Percentiles rank a stretch among this genome's conserved stretches.
Evolutionary conservation across 2,113 vertebrate species (phyloP).

Genomic region (Malurus cyaneus): DNA sequence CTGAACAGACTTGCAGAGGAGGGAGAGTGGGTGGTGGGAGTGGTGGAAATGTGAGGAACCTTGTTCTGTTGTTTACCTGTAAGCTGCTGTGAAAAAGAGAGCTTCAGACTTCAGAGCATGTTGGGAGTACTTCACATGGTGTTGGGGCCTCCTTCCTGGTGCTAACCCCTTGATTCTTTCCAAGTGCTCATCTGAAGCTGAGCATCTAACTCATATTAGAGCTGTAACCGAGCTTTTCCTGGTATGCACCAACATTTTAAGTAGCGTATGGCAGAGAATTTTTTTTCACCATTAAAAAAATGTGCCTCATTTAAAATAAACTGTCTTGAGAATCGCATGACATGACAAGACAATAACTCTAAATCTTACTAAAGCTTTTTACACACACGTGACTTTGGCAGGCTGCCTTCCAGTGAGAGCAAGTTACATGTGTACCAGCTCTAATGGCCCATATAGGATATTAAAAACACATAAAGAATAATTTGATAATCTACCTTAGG

Average conservation of each 20-base stretch:
- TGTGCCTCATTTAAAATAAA: neutral
- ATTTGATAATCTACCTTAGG: neutral
- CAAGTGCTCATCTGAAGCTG: neutral
- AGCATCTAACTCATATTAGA: neutral
- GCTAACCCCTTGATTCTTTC: neutral
- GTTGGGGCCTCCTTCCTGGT: neutral
- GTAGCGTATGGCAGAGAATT: neutral
- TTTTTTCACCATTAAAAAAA: neutral
- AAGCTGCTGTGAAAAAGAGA: neutral
- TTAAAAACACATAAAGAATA: neutral
- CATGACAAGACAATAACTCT: neutral
- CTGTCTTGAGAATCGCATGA: neutral
- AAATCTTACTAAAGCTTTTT: neutral
- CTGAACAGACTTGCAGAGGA: neutral
- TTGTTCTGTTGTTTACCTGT: neutral
- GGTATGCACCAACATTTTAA: neutral
- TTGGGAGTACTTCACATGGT: neutral
- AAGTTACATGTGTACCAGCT: neutral
- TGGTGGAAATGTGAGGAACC: neutral
- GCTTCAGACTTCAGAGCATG: neutral
- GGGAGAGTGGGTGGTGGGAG: neutral
- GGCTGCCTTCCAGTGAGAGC: neutral
- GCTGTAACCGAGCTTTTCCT: neutral
- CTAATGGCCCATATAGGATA: neutral
- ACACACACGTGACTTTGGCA: neutral